Evolutionary conservation across 2,797 vertebrate species (phyloP).

Genomic region (Liparis tanakae): DNA sequence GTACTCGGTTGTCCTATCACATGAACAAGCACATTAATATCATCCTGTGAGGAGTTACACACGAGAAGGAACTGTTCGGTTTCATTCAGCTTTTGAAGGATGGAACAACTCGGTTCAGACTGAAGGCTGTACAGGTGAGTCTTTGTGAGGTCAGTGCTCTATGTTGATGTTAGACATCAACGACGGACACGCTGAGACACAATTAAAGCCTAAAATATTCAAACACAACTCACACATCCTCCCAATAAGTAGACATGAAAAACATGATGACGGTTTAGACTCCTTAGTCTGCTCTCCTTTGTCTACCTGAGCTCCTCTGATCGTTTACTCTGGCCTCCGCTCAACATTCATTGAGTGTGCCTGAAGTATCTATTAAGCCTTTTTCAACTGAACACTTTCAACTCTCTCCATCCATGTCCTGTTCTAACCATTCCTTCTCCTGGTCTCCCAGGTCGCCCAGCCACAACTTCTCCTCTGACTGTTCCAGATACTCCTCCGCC

Average conservation of each 20-base stretch:
- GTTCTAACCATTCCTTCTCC: constrained; percentile 90
- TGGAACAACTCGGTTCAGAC: constrained; percentile 6
- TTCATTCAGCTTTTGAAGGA: not conserved
- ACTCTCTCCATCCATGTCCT: not conserved
- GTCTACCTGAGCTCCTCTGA: not conserved
- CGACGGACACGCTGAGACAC: not conserved
- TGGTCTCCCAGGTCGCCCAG: constrained; percentile 91
- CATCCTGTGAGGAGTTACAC: not conserved
- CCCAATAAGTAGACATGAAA: not conserved
- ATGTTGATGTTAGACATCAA: constrained; percentile 4
- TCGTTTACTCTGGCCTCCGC: constrained; percentile 2
- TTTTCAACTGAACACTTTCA: constrained; percentile 28
- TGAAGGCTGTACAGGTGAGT: constrained; percentile 7
- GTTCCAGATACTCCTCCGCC: constrained; percentile 99
- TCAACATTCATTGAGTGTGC: constrained; percentile 10
- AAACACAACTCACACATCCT: constrained; percentile 11
- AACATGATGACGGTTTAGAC: constrained; percentile 30
- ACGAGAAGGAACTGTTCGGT: not conserved
- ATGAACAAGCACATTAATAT: constrained; percentile 30
- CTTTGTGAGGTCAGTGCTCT: constrained; percentile 17
- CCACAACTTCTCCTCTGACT: constrained; percentile 98
- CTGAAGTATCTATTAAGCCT: not conserved
- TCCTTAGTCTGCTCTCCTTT: not conserved
- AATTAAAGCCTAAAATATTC: not conserved
- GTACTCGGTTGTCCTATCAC: constrained; percentile 92